Evolutionary conservation across 2,888 invertebrate genomes (phyloP).

Genomic region (Cephus nigrinus): DNA sequence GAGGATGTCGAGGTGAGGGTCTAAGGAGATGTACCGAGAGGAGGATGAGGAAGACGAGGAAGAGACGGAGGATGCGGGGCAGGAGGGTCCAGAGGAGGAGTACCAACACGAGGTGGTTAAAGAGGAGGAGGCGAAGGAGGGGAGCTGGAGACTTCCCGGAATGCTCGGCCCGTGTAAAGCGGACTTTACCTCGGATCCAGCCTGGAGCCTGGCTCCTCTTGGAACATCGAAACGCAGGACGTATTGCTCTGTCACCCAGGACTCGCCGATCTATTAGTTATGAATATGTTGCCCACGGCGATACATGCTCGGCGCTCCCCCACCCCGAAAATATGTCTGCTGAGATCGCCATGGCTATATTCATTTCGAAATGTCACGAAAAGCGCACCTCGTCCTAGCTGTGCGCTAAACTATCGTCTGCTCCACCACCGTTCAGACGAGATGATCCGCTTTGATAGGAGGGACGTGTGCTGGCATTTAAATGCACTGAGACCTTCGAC

Average conservation of each 20-base stretch:
- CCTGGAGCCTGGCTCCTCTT: slow-evolving; percentile 40
- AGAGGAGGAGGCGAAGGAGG: background rate
- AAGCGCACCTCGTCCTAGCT: slow-evolving; percentile 35
- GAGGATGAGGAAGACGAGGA: background rate
- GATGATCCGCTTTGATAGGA: slow-evolving; percentile 26
- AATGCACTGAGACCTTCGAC: background rate
- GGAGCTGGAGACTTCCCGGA: slow-evolving; percentile 44
- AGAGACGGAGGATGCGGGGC: background rate
- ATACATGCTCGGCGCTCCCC: slow-evolving; percentile 56
- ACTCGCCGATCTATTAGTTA: slow-evolving; percentile 64
- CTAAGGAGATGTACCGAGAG: background rate
- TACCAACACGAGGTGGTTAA: background rate
- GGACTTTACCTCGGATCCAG: slow-evolving; percentile 44
- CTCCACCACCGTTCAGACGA: slow-evolving; percentile 3
- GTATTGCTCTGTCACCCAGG: slow-evolving; percentile 64
- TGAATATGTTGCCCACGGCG: slow-evolving; percentile 65
- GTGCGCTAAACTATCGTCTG: background rate
- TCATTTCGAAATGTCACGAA: slow-evolving; percentile 56
- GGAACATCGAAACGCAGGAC: slow-evolving; percentile 61
- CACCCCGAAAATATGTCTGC: slow-evolving; percentile 58
- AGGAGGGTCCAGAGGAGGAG: background rate
- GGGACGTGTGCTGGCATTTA: background rate
- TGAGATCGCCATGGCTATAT: slow-evolving; percentile 39
- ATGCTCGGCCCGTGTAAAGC: slow-evolving; percentile 51
- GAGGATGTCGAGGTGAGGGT: background rate